A percentile compares a stretch with the other conserved stretches of the same genome.
Conservation (phyloP, 2,797 vertebrate genomes). For the Saxicola maurus region DNA sequence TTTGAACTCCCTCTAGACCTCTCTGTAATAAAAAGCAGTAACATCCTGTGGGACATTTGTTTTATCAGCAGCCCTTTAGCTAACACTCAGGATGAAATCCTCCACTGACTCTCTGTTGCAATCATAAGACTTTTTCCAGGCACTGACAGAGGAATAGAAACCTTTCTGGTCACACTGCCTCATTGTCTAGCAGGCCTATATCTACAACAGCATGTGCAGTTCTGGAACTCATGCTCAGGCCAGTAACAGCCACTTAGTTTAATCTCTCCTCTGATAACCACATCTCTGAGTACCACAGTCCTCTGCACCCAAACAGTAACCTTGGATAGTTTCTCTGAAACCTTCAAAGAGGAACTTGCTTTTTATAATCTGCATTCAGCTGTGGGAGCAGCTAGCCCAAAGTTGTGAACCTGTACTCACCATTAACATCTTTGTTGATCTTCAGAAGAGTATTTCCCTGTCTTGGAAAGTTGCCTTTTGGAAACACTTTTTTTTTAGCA, state of each 20-base stretch:
- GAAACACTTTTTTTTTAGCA: background rate
- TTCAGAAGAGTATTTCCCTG: background rate
- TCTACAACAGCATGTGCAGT: background rate
- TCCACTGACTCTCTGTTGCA: background rate
- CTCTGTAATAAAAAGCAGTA: constrained; percentile 29
- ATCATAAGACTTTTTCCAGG: background rate
- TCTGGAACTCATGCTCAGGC: background rate
- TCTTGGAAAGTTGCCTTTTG: background rate
- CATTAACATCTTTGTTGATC: background rate
- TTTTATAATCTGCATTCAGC: background rate
- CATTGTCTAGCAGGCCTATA: background rate
- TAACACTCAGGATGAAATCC: constrained; percentile 43
- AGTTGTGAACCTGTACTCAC: background rate
- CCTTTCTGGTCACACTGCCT: background rate
- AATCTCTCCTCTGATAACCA: background rate
- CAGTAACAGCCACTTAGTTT: background rate
- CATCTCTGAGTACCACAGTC: background rate
- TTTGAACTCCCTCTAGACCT: background rate
- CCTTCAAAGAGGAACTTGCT: background rate
- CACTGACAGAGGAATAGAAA: background rate
- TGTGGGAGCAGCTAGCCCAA: background rate
- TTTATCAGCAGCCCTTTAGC: constrained; percentile 43
- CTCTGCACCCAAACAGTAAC: background rate
- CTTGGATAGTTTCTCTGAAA: background rate
- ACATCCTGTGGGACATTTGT: constrained; percentile 27